Base-by-base conservation (phyloP, 2,888 invertebrate species). In the Tinea pellionella region DNA sequence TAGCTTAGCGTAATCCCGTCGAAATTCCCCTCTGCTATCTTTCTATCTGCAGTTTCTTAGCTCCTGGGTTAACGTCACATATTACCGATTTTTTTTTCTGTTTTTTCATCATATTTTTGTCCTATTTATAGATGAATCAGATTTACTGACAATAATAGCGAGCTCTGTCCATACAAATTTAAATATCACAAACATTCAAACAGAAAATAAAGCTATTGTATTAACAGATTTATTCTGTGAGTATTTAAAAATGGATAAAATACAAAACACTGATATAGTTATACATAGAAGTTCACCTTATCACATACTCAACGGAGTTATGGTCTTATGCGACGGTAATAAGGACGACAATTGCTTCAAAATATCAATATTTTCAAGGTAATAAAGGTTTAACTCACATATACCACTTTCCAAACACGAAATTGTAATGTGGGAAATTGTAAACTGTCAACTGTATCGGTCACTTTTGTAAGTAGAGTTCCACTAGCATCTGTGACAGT, bases 361-460 rank as follows among this genome's bases (percentile, higher is more conserved):
- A 12, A 43, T 79, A 32, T 63, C 72, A 55, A 69, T 80, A 7
- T 70, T 77, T 62, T 70, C 78, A 63, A 78, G 83, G 86, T 85
- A 69, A 24, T 24, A n/a, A n/a, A n/a, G n/a, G n/a, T n/a, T n/a
- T n/a, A n/a, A n/a, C n/a, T n/a, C n/a, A n/a, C 32, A 32, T 32
- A 32, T 32, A 32, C 7, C 11, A 32, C 7, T 32, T 32, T 32
- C 7, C 32, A 32, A n/a, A n/a, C n/a, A n/a, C n/a, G n/a, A n/a
- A n/a, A n/a, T n/a, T n/a, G n/a, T n/a, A n/a, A n/a, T n/a, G n/a
- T n/a, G n/a, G n/a, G n/a, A n/a, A n/a, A n/a, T n/a, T n/a, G n/a
- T n/a, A n/a, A n/a, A n/a, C n/a, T n/a, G n/a, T n/a, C n/a, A n/a
- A n/a, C n/a, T n/a, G n/a, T n/a, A n/a, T n/a, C n/a, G n/a, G n/a